phyloP scores from a whole-genome alignment of 2,888 invertebrate genomes.

The Zaprionus bogoriensis region DNA sequence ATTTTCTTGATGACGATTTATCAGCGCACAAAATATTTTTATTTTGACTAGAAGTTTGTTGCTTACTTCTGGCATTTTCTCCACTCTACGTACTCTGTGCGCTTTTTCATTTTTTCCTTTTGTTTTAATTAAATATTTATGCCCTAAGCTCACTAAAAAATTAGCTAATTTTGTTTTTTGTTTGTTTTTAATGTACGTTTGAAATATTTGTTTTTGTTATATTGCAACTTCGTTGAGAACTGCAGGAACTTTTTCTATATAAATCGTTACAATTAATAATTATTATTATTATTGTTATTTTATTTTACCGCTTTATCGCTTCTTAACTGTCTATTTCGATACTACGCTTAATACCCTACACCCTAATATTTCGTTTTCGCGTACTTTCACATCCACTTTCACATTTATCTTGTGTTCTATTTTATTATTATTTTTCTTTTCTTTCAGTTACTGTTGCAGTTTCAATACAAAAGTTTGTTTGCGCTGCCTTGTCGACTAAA shows the following conservation, averaged over 20 bases:
- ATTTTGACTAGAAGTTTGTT: conserved; percentile 54
- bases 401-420: conserved; percentile 5
- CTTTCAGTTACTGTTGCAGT: conserved; percentile 30
- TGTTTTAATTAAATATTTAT: conserved; percentile 25
- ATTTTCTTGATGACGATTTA: conserved; percentile 3
- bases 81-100: conserved; percentile 31
- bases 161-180: conserved; percentile 30
- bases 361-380: conserved; percentile 44
- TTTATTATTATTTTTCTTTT: conserved; percentile 14
- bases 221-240: conserved; percentile 68
- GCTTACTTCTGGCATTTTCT: conserved; percentile 48
- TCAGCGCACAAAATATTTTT: conserved; percentile 44
- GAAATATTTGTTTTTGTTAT: conserved; percentile 33
- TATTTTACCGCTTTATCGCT: not conserved
- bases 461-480: conserved; percentile 59
- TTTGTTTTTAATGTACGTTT: conserved; percentile 16
- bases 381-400: conserved; percentile 36
- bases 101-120: conserved; percentile 2
- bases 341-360: conserved; percentile 48
- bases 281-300: conserved; percentile 19
- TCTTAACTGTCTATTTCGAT: conserved; percentile 39
- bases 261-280: conserved; percentile 41
- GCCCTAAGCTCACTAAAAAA: conserved; percentile 47
- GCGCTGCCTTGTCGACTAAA: conserved; percentile 48
- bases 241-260: conserved; percentile 71